Conservation (phyloP, 2,113 vertebrate species). For the Pelodiscus sinensis region DNA sequence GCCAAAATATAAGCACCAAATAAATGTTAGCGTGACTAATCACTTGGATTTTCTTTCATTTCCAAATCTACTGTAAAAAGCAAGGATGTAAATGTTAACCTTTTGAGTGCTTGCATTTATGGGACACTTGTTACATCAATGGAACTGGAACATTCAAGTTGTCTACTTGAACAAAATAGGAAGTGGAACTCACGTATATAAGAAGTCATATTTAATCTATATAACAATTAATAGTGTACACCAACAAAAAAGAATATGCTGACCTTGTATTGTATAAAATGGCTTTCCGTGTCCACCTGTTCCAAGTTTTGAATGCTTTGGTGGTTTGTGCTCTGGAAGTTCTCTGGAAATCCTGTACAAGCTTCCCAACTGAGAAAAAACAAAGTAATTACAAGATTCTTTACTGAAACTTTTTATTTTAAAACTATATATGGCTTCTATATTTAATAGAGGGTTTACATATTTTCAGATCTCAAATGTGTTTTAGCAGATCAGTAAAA, state of each 20-base stretch:
- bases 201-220: not conserved
- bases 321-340: not conserved
- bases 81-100: not conserved
- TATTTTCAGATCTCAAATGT: not conserved
- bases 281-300: conserved; percentile 27
- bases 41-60: not conserved
- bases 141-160: not conserved
- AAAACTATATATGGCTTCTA: not conserved
- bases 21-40: not conserved
- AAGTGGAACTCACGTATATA: not conserved
- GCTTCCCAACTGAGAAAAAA: conserved; percentile 57
- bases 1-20: not conserved
- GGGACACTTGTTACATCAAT: not conserved
- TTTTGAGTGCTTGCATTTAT: not conserved
- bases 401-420: not conserved
- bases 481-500: not conserved
- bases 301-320: conserved; percentile 22
- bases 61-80: not conserved
- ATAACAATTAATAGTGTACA: not conserved
- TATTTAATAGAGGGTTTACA: not conserved
- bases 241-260: not conserved
- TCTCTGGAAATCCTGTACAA: conserved; percentile 49
- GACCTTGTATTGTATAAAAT: conserved; percentile 62
- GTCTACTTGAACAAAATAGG: not conserved
- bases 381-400: not conserved